Evolutionary conservation across 1,140 invertebrate genomes (phyloP).

Genomic region (Chrysopa pallens): DNA sequence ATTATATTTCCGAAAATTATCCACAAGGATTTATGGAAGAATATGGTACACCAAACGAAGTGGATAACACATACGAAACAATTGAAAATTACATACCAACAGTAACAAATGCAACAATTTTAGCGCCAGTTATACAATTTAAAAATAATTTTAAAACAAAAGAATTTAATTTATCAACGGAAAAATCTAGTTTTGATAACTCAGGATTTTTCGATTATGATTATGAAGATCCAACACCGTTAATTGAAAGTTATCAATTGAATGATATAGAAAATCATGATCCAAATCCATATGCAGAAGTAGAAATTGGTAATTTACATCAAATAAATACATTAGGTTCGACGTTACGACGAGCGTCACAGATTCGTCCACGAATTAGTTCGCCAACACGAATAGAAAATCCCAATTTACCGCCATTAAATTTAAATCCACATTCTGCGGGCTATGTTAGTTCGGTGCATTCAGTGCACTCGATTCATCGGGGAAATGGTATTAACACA

Average conservation of each 20-base stretch:
- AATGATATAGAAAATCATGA: slow-evolving; percentile 28
- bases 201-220: slow-evolving; percentile 53
- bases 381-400: slow-evolving; percentile 63
- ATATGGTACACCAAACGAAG: slow-evolving; percentile 22
- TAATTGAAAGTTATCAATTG: slow-evolving; percentile 51
- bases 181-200: slow-evolving; percentile 38
- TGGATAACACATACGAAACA: slow-evolving; percentile 58
- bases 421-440: slow-evolving; percentile 37
- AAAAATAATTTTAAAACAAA: neutral
- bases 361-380: slow-evolving; percentile 36
- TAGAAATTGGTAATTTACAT: slow-evolving; percentile 1
- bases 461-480: neutral
- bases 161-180: slow-evolving; percentile 14
- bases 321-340: slow-evolving; percentile 21
- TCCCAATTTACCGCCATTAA: slow-evolving; percentile 56
- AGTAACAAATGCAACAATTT: slow-evolving; percentile 14
- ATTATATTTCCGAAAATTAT: slow-evolving; percentile 43
- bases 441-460: slow-evolving; percentile 2
- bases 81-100: slow-evolving; percentile 38
- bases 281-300: neutral
- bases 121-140: slow-evolving; percentile 15
- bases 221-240: slow-evolving; percentile 48
- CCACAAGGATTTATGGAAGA: slow-evolving; percentile 23
- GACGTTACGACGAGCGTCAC: slow-evolving; percentile 23
- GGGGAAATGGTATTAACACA: neutral